Conservation (phyloP, 2,113 vertebrate genomes). For the Kryptolebias marmoratus region DNA sequence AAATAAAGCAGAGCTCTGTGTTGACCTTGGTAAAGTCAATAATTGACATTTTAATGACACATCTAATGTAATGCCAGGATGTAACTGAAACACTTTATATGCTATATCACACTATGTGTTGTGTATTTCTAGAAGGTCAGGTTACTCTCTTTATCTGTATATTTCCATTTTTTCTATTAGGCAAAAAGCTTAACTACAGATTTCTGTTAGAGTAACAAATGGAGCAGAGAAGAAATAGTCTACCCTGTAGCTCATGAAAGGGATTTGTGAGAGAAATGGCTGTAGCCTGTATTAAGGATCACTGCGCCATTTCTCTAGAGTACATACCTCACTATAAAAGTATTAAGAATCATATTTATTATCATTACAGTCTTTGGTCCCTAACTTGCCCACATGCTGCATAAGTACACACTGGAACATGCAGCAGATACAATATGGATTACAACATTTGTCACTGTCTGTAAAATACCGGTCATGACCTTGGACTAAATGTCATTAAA, state of each 20-base stretch:
- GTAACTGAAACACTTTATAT: too few relatives aligned
- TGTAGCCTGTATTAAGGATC: slow-evolving; percentile 26
- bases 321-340: slow-evolving; percentile 55
- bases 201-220: too few relatives aligned
- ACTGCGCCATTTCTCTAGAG: slow-evolving; percentile 48
- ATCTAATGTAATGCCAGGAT: too few relatives aligned
- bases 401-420: slow-evolving; percentile 7
- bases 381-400: slow-evolving; percentile 4
- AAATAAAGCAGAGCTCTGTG: too few relatives aligned
- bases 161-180: too few relatives aligned
- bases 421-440: slow-evolving; percentile 50
- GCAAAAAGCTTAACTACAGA: too few relatives aligned
- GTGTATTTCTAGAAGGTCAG: too few relatives aligned
- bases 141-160: too few relatives aligned
- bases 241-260: not conserved
- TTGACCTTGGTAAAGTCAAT: too few relatives aligned
- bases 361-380: slow-evolving; percentile 56
- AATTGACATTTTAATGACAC: too few relatives aligned
- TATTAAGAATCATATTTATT: slow-evolving; percentile 69
- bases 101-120: too few relatives aligned
- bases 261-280: slow-evolving; percentile 21
- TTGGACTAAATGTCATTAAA: slow-evolving; percentile 48
- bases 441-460: slow-evolving; percentile 38
- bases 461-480: slow-evolving; percentile 44
- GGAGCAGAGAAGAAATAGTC: not conserved